These are phyloP conservation scores for human DNA, from an alignment of 2,113 vertebrate genomes.

Conservation along the genomic window GRCh38 chr1:24250501-24251000, in stretches of 20 bases:
- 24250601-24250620: not conserved
- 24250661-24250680: not conserved
- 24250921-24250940: not conserved
- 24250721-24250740: not conserved
- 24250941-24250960: not conserved
- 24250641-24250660: not conserved
- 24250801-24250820: too few relatives aligned
- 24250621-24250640: not conserved
- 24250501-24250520: not conserved
- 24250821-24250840: not conserved
- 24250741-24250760: not conserved
- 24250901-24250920: not conserved
- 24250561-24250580: not conserved
- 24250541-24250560: not conserved
- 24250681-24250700: not conserved
- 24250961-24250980: not conserved
- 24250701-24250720: not conserved
- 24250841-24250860: not conserved
- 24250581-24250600: not conserved
- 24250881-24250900: not conserved
- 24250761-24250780: not conserved
- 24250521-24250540: not conserved
- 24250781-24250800: not conserved
- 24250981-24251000: too few relatives aligned
- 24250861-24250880: too few relatives aligned